Base-by-base conservation (phyloP, 2,113 vertebrate species). In the Sander vitreus region DNA sequence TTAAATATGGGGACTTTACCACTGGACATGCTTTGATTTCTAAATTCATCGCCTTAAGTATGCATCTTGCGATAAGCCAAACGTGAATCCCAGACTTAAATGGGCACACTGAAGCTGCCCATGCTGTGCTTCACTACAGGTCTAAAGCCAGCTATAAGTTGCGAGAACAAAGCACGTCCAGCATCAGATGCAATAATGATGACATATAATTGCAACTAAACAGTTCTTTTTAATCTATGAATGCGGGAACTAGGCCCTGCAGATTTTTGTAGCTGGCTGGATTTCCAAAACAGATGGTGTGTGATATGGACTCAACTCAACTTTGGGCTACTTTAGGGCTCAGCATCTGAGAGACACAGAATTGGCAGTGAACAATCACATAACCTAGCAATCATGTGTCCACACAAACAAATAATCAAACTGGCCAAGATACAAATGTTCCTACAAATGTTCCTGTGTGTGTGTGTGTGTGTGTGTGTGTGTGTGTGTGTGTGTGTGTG, bases 261-360 rank as follows among this genome's bases (percentile, higher is more conserved):
- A 76, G 64, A 88, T 87, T 80, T 78, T 43, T 67, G 73, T 47
- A 60, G 70, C 75, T 78, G 81, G 89, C 84, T 86, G 76, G 76
- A 75, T 87, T 84, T 79, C 66, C 67, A 83, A 87, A 92, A 81
- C 92, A 92, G 89, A 88, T 93, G 89, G 85, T 80, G 84, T 73
- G 80, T 80, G 87, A 91, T 87, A 85, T 86, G 73, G 83, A 87
- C 80, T 85, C 60, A 78, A 67, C 75, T 86, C 83, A 81, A 85
- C 85, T 89, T 87, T 76, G 65, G 75, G 80, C 81, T 86, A 88
- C 85, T 92, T 88, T 84, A 75, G 79, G 76, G 75, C 77, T 85
- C 77, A 74, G 76, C 77, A 78, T 88, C 82, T 80, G 80, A 93
- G 73, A 87, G 83, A 79, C 68, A 45, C 69, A 73, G 84, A 78